Evolutionary conservation across 2,797 vertebrate species (phyloP), one percentile per base, ranked within the genome.

Genomic region (Pseudochirops cupreus): DNA sequence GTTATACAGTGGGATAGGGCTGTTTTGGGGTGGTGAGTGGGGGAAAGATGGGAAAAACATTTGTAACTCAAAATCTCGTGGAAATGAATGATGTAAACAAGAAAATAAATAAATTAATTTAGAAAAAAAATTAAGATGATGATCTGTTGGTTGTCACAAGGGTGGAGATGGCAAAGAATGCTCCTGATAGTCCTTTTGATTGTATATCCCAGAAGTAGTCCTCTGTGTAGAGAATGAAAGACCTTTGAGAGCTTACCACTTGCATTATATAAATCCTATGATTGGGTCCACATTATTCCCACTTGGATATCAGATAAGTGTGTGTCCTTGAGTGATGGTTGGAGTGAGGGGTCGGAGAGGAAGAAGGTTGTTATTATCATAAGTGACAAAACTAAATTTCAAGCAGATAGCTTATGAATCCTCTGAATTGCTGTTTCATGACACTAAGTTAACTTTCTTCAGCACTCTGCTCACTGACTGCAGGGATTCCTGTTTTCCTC

Each of bases 401-500:
- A 14, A 4, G 92, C 58, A 93, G 21, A 0, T 90, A 52, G 16
- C 56, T 82, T 92, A 91, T 94, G 55, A 56, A 82, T n/a, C 54
- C 21, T 90, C 58, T 62, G 94, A 67, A 29, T 16, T 95, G 33
- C 93, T 89, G 0, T 93, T 91, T 57, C 59, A 31, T 87, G 55
- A 97, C 92, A 55, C 1, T 87, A 53, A 97, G 58, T 92, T 94
- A 95, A 95, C 28, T 89, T 31, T 31, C 93, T 94, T 59, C 26
- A 0, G 4, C 90, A 31, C 28, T 90, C 91, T 4, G 0, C 90
- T 96, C 57, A 26, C 92, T 93, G 26, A n/a, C 95, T 95, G n/a
- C 74, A 90, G 56, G 56, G 50, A 90, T 18, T 16, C 94, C 97
- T 97, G 53, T 98, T 5, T 96, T 29, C 97, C 97, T 98, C 98